Conservation (phyloP, 1,140 invertebrate genomes). For the Pantala flavescens region DNA sequence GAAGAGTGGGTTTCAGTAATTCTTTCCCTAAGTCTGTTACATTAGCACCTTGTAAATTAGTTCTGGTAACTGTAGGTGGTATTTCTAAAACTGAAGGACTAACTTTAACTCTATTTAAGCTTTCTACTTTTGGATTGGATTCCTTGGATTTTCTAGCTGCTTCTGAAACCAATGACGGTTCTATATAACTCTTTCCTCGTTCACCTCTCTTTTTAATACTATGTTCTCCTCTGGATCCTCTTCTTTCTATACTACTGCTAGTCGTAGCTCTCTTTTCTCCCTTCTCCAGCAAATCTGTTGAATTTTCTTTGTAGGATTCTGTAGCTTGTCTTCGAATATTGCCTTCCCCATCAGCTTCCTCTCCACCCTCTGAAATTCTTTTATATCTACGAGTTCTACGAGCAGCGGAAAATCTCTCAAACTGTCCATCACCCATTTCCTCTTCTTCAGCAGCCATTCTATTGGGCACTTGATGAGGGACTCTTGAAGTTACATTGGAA, state of each 20-base stretch:
- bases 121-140: background rate
- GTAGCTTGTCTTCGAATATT: background rate
- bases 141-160: background rate
- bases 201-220: background rate
- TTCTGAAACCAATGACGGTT: background rate
- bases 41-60: background rate
- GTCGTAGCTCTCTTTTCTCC: background rate
- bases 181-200: background rate
- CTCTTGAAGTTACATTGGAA: background rate
- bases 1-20: background rate
- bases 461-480: background rate
- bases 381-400: slow-evolving; percentile 48
- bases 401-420: slow-evolving; percentile 70
- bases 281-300: background rate
- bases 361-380: slow-evolving; percentile 42
- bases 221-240: background rate
- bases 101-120: background rate
- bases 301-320: background rate
- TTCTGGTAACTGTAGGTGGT: background rate
- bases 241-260: background rate
- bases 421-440: slow-evolving; percentile 49
- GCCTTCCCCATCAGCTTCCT: slow-evolving; percentile 39
- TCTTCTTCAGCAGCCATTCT: background rate
- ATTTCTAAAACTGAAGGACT: background rate
- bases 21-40: background rate